Evolutionary conservation across 2,888 invertebrate genomes (phyloP).

Genomic region (Anthophora plumipes): DNA sequence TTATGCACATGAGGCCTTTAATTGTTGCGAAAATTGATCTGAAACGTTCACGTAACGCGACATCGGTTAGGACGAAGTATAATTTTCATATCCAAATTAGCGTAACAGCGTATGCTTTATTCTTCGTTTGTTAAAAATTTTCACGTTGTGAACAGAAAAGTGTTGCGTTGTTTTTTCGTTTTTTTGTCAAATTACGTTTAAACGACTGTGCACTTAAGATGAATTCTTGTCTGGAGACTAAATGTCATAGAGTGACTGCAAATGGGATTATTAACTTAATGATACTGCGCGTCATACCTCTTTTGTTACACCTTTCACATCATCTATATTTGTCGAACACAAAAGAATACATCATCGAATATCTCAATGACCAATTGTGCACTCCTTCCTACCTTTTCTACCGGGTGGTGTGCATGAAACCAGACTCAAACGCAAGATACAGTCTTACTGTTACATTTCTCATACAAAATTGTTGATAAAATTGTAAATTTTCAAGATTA

Average conservation of each 20-base stretch:
- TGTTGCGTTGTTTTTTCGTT: neutral
- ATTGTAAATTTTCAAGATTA: no score
- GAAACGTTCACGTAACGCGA: neutral
- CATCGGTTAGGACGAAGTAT: neutral
- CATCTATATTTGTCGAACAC: neutral
- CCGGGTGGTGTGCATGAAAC: neutral
- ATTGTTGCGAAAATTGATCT: conserved; percentile 5
- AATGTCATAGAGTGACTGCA: no score
- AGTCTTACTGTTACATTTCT: no score
- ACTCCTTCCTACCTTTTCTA: neutral
- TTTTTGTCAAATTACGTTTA: no score
- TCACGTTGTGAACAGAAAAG: neutral
- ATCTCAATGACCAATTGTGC: neutral
- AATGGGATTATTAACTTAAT: neutral
- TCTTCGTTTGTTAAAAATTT: no score
- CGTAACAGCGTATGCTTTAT: neutral
- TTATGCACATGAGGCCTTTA: neutral
- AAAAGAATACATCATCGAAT: neutral
- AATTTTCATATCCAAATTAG: neutral
- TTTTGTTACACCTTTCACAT: neutral
- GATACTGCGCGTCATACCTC: neutral
- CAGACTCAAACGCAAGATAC: neutral
- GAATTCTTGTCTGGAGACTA: no score
- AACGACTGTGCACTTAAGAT: no score
- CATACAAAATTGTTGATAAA: no score